Percentiles rank a stretch among this genome's conserved stretches.
Evolutionary conservation across 2,888 invertebrate genomes (phyloP).

Genomic region (Oscheius sp.): DNA sequence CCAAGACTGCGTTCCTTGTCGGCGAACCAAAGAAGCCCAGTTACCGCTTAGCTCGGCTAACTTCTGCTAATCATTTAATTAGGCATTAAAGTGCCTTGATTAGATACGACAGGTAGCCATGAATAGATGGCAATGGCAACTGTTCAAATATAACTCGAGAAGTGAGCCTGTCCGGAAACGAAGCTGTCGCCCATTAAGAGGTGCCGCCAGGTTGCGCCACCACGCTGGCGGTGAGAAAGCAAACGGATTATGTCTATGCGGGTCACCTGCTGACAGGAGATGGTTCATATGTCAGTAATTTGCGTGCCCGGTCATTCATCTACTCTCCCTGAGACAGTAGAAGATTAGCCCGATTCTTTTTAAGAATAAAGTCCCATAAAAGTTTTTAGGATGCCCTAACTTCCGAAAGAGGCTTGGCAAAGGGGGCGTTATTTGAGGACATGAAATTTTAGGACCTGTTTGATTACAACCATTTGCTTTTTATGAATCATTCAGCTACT

Average conservation of each 20-base stretch:
- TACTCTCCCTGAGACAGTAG: not conserved
- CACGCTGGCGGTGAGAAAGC: conserved; percentile 29
- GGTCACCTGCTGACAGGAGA: conserved; percentile 29
- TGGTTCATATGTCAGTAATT: conserved; percentile 17
- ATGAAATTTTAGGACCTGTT: conserved; percentile 28
- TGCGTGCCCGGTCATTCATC: not conserved
- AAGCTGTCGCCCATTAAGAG: conserved; percentile 23
- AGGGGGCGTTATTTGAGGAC: conserved; percentile 21
- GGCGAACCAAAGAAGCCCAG: not conserved
- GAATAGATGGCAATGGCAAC: not conserved
- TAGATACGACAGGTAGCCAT: not conserved
- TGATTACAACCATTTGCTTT: conserved; percentile 29
- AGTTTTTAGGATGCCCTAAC: not conserved
- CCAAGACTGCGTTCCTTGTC: not conserved
- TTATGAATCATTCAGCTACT: conserved; percentile 29
- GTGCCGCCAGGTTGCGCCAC: conserved; percentile 34
- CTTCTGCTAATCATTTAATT: conserved; percentile 24
- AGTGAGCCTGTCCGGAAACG: conserved; percentile 16
- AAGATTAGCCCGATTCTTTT: not conserved
- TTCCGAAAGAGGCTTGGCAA: not conserved
- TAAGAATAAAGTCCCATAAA: not conserved
- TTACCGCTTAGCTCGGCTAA: not conserved
- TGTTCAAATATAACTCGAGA: conserved; percentile 16
- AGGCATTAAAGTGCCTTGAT: conserved; percentile 15
- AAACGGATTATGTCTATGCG: conserved; percentile 32